phyloP scores from a whole-genome alignment of 2,888 invertebrate species.

The Ochropleura plecta region DNA sequence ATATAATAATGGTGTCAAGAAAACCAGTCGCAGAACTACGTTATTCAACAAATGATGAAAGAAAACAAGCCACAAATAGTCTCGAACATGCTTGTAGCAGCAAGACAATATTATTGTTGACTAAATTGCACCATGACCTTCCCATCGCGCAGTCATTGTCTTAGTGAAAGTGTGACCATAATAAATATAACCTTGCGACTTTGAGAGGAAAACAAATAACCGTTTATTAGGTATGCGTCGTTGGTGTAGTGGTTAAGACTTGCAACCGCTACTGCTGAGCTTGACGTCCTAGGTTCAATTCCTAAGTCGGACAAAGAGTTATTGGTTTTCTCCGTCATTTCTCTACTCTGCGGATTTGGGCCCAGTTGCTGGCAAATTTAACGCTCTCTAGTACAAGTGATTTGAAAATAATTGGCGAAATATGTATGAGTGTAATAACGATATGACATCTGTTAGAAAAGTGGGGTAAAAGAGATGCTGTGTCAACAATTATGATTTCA shows the following conservation, averaged over 20 bases:
- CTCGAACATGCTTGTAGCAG: not conserved
- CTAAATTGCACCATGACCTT: constrained; percentile 49
- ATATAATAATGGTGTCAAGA: too few species aligned
- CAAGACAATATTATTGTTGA: constrained; percentile 19
- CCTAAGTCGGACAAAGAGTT: not conserved
- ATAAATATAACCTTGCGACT: constrained; percentile 50
- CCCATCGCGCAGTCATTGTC: constrained; percentile 43
- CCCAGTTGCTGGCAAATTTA: not conserved
- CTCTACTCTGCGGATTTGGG: not conserved
- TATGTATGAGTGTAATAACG: not conserved
- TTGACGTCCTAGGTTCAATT: not conserved
- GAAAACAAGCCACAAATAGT: not conserved
- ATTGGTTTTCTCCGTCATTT: not conserved
- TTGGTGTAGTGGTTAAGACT: not conserved
- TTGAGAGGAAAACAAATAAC: constrained; percentile 17
- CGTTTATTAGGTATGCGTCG: not conserved
- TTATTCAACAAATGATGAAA: not conserved
- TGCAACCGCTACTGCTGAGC: not conserved
- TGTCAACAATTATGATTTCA: not conserved
- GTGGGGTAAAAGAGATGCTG: not conserved
- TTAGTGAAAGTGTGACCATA: constrained; percentile 54
- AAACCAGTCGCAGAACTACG: not conserved
- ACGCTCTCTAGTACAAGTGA: not conserved
- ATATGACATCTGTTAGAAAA: not conserved
- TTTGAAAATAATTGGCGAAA: not conserved